A percentile compares a stretch with the other conserved stretches of the same genome.
Evolutionary conservation across 1,140 invertebrate genomes (phyloP).

Genomic region (Mylabris phalerata): DNA sequence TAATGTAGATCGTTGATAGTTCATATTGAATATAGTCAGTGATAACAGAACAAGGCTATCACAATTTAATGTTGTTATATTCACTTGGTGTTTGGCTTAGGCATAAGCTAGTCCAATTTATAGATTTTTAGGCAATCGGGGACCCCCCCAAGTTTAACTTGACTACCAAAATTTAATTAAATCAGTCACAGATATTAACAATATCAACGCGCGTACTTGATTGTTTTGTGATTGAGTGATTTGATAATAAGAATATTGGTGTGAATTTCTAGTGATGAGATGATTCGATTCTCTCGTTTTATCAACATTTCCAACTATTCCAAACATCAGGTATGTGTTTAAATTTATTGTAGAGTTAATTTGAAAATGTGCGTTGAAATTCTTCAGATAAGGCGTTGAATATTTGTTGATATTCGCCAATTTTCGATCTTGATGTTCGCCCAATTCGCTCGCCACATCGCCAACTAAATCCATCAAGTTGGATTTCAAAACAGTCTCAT

Average conservation of each 20-base stretch:
- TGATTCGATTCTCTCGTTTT: too few relatives aligned
- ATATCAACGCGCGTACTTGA: constrained; percentile 38
- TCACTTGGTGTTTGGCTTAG: constrained; percentile 44
- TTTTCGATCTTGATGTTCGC: too few relatives aligned
- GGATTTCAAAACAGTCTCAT: constrained; percentile 50
- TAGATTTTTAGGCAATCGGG: constrained; percentile 8
- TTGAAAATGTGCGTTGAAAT: too few relatives aligned
- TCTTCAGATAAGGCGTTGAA: too few relatives aligned
- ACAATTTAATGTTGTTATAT: constrained; percentile 44
- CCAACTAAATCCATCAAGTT: constrained; percentile 43
- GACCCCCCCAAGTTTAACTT: constrained; percentile 33
- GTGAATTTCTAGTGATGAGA: too few relatives aligned
- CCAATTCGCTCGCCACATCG: background rate
- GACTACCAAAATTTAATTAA: constrained; percentile 42
- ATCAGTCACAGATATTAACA: constrained; percentile 45
- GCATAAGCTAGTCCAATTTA: constrained; percentile 43
- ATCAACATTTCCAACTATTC: too few relatives aligned
- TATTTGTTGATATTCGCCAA: too few relatives aligned
- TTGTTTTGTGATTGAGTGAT: constrained; percentile 33
- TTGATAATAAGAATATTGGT: too few relatives aligned
- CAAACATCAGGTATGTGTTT: too few relatives aligned
- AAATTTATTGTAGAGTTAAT: too few relatives aligned
- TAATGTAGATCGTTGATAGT: constrained; percentile 8
- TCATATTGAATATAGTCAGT: constrained; percentile 16
- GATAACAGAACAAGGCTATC: constrained; percentile 42